Evolutionary conservation across 2,888 invertebrate species (phyloP).

Genomic region (Netelia inedita): DNA sequence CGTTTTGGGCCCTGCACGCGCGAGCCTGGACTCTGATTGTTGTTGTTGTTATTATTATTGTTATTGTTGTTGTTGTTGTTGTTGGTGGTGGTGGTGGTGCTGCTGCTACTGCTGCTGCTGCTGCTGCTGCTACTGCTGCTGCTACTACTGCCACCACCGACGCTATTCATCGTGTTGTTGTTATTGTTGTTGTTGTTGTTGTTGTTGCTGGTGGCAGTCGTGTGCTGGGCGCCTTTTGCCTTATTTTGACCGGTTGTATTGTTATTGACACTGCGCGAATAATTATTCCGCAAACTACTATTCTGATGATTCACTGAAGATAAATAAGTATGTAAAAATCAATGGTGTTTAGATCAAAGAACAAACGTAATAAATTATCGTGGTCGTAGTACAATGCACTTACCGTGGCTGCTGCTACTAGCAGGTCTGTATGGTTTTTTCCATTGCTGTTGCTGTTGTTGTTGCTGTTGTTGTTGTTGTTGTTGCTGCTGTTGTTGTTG

Average conservation of each 20-base stretch:
- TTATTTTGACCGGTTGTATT: slow-evolving; percentile 75
- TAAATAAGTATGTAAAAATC: slow-evolving; percentile 16
- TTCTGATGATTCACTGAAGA: slow-evolving; percentile 78
- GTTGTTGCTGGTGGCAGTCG: slow-evolving; percentile 57
- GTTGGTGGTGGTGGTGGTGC: slow-evolving; percentile 40
- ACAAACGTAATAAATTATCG: not conserved
- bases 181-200: slow-evolving; percentile 60
- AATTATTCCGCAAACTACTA: slow-evolving; percentile 79
- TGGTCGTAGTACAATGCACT: not conserved
- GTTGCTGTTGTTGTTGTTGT: slow-evolving; percentile 73
- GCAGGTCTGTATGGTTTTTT: slow-evolving; percentile 82
- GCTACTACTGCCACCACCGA: slow-evolving; percentile 46
- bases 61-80: slow-evolving; percentile 46
- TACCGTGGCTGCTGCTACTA: slow-evolving; percentile 78
- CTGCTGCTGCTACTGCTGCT: slow-evolving; percentile 54
- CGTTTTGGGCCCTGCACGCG: slow-evolving; percentile 81
- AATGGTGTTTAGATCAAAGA: not conserved
- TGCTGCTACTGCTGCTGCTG: slow-evolving; percentile 24
- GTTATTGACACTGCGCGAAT: slow-evolving; percentile 79
- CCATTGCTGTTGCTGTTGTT: slow-evolving; percentile 74
- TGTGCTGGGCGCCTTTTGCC: slow-evolving; percentile 77
- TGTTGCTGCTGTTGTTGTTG: slow-evolving; percentile 71
- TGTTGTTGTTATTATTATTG: slow-evolving; percentile 77
- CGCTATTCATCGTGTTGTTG: slow-evolving; percentile 45
- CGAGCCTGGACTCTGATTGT: slow-evolving; percentile 80